Evolutionary conservation across 2,113 vertebrate species (phyloP), one percentile per base, ranked within the genome.

Genomic region (Nycticryphes semicollaris): DNA sequence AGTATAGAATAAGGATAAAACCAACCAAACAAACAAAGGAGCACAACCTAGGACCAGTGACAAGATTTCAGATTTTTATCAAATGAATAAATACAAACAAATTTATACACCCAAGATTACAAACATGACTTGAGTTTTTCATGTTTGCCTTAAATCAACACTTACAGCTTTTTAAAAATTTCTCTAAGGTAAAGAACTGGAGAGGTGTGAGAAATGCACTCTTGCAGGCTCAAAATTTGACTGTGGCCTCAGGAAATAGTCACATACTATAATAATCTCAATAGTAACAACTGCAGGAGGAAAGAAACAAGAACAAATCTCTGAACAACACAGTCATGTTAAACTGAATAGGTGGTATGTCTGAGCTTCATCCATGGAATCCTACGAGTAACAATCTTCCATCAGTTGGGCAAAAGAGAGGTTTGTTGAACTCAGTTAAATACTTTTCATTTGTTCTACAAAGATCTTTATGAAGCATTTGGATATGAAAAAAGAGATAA

Each of bases 11-110:
- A 73, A 72, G 64, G 1, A 56, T n/a, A 68, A 79, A 22, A 0
- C n/a, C 66, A 77, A 72, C 3, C 14, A 33, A 53, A 11, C 10
- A 31, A 41, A 25, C 10, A 63, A 25, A 9, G 5, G 53, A 21
- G 9, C 6, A 3, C 6, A 64, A 62, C 15, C 73, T 6, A 2
- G 12, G 41, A 66, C 21, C 0, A 0, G 16, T 39, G 16, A 51
- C 17, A 14, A 57, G 12, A 60, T 43, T 79, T 59, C 57, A 60
- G 8, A 60, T 50, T 84, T 43, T n/a, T 9, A 39, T 64, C 11
- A 54, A 63, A 79, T 22, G 19, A 41, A 68, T 4, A 2, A 45
- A 41, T 25, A 48, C 0, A 10, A 86, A 10, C 33, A 85, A 85
- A 51, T 64, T 57, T 45, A 85, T 76, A 57, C 73, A 75, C 4